Percentiles rank a stretch among this genome's conserved stretches.
phyloP scores from a whole-genome alignment of 2,797 vertebrate genomes.

The Podargus strigoides region DNA sequence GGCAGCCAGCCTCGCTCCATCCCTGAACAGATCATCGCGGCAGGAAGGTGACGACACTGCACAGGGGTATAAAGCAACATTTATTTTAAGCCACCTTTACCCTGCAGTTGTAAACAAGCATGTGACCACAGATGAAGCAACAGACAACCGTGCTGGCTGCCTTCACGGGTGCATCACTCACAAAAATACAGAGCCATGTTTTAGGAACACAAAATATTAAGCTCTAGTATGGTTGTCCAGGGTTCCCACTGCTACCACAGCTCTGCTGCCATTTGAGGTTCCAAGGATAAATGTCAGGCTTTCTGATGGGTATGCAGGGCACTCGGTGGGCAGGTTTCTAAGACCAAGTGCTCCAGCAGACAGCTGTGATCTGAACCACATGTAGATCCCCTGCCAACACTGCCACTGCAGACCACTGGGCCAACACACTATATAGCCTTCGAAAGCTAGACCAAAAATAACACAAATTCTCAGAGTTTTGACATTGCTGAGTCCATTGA shows the following conservation, averaged over 20 bases:
- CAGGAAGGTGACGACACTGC: not conserved
- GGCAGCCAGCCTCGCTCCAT: not conserved
- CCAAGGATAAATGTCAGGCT: not conserved
- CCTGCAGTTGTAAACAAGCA: slow-evolving; percentile 24
- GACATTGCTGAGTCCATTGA: not conserved
- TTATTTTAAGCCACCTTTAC: slow-evolving; percentile 37
- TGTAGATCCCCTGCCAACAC: not conserved
- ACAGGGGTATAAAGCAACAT: not conserved
- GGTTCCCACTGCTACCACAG: not conserved
- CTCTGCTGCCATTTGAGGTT: not conserved
- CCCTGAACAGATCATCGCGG: not conserved
- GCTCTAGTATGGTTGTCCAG: not conserved
- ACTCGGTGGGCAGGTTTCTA: not conserved
- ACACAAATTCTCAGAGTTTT: not conserved
- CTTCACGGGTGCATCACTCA: not conserved
- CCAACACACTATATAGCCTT: not conserved
- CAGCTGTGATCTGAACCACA: fast-evolving
- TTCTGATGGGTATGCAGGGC: not conserved
- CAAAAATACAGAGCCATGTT: not conserved
- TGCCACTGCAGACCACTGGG: not conserved
- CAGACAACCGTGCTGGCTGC: not conserved
- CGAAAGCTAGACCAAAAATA: not conserved
- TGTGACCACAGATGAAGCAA: slow-evolving; percentile 32
- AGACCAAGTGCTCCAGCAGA: not conserved
- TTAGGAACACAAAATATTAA: not conserved